Evolutionary conservation across 2,113 vertebrate genomes (phyloP).

Genomic region (Aramus guarauna): DNA sequence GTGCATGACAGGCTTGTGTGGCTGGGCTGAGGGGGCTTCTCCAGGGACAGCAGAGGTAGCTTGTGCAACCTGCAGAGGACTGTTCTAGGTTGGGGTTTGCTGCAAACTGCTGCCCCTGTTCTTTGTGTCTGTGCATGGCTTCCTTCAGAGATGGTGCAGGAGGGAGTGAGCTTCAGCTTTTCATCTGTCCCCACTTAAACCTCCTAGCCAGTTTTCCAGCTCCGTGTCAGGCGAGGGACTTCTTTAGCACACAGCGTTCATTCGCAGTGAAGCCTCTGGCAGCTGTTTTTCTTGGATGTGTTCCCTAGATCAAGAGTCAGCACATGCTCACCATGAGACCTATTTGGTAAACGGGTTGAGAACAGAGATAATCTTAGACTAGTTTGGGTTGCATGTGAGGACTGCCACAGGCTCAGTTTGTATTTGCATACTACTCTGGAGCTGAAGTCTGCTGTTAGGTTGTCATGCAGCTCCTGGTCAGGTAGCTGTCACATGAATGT

Average conservation of each 20-base stretch:
- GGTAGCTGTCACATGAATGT: accelerated
- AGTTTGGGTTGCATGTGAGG: background rate
- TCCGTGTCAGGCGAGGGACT: conserved; percentile 15
- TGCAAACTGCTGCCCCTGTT: background rate
- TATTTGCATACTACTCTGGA: background rate
- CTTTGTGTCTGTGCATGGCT: background rate
- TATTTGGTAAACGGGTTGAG: conserved; percentile 18
- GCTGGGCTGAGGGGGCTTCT: background rate
- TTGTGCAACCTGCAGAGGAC: background rate
- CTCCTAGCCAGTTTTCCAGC: background rate
- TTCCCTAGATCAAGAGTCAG: conserved; percentile 59
- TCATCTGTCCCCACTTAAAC: conserved; percentile 1
- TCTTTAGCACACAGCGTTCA: conserved; percentile 40
- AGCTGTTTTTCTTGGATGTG: conserved; percentile 58
- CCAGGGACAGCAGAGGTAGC: background rate
- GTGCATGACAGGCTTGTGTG: accelerated
- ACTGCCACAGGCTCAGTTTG: background rate
- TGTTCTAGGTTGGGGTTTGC: background rate
- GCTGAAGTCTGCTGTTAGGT: background rate
- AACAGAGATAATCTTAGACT: conserved; percentile 35
- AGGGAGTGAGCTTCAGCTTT: background rate
- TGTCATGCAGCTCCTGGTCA: background rate
- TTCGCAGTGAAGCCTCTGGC: conserved; percentile 24
- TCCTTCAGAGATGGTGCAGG: background rate
- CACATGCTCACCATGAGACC: conserved; percentile 53